Evolutionary conservation across 2,113 vertebrate genomes (phyloP), one percentile per base, ranked within the genome.

Genomic region (Embiotoca jacksoni): DNA sequence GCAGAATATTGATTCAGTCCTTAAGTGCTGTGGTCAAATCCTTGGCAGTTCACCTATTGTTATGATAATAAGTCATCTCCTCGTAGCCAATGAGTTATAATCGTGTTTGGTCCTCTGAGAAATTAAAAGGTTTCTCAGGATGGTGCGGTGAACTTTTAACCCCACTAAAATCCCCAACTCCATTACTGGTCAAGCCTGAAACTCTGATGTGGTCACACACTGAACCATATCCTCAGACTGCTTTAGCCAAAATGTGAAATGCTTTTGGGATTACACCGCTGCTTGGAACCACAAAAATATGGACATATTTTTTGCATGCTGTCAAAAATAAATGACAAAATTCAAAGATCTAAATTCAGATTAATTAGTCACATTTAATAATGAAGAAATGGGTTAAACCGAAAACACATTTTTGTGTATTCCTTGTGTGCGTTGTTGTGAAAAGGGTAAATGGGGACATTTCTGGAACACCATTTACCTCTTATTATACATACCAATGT

Each of bases 111-210:
- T 70, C 59, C 65, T 58, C 4, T 68, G 72, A 81, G 79, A 79
- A 91, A 90, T 89, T 37, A 82, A 90, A 91, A 50, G 58, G 55
- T 64, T 82, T 72, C 31, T 73, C 44, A 35, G 57, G 78, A 64
- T 66, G 41, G 35, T 66, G 57, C 55, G 62, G 56, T 90, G 88
- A 90, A 89, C 91, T 89, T 89, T 90, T 83, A 83, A 93, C 86
- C 90, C 65, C 72, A 83, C 67, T 73, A 70, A 83, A 89, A 81
- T 81, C 11, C 59, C 68, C 75, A 47, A 63, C 37, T 57, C 41
- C 46, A 35, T 86, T 79, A 78, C 72, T 66, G 84, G 59, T 83
- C 54, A 72, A 79, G 72, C 52, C 57, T 79, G 50, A 71, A 78
- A 55, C 30, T 60, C n/a, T 57, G 66, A 44, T 56, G 54, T 76